Percentiles rank a stretch among this genome's conserved stretches.
Conservation (phyloP, 2,888 invertebrate species). For the Metellina segmentata region DNA sequence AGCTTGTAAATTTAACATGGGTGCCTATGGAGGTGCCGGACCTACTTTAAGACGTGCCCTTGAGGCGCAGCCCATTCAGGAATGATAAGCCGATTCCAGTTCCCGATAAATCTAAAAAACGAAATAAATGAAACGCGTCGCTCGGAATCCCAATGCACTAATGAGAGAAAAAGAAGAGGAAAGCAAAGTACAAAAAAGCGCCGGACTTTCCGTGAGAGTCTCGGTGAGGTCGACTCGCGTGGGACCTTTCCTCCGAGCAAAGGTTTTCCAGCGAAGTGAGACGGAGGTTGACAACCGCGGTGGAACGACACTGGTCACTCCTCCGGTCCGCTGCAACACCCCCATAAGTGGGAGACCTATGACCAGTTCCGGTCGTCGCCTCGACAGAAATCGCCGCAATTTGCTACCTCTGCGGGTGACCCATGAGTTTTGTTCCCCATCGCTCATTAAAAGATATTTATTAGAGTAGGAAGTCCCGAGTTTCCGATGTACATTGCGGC, state of each 20-base stretch:
- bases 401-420: conserved; percentile 39
- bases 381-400: conserved; percentile 51
- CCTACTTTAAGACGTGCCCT: not conserved
- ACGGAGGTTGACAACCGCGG: conserved; percentile 69
- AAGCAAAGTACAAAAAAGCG: not conserved
- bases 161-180: conserved; percentile 3
- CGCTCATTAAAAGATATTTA: conserved; percentile 73
- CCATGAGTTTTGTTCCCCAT: conserved; percentile 18
- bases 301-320: conserved; percentile 47
- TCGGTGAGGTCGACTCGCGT: conserved; percentile 13
- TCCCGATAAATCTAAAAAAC: not conserved
- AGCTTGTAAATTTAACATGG: too few species aligned
- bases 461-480: conserved; percentile 69
- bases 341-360: conserved; percentile 62
- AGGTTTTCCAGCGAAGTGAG: conserved; percentile 57
- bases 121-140: not conserved
- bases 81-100: not conserved
- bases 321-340: conserved; percentile 34
- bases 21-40: too few species aligned
- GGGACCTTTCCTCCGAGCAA: conserved; percentile 38
- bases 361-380: conserved; percentile 54
- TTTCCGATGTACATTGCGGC: conserved; percentile 58
- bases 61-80: not conserved
- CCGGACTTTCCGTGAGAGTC: too few species aligned
- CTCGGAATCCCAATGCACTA: conserved; percentile 7